Evolutionary conservation across 2,113 vertebrate species (phyloP).

Genomic region (Oplegnathus fasciatus): DNA sequence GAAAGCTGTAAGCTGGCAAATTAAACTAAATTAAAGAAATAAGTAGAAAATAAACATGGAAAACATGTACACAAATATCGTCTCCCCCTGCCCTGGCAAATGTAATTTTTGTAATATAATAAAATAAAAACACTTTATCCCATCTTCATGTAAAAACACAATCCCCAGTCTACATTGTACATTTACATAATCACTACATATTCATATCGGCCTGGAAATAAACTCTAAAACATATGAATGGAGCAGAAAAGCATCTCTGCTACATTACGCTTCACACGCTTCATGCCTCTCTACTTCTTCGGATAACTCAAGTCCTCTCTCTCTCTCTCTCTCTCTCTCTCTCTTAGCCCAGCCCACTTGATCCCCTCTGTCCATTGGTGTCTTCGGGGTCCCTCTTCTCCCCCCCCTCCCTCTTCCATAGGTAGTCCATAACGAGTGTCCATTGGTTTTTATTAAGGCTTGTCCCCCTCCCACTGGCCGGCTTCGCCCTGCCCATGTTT

Average conservation of each 20-base stretch:
- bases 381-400: conserved; percentile 79
- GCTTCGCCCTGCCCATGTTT: conserved; percentile 94
- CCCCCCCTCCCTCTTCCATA: conserved; percentile 80
- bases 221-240: conserved; percentile 35
- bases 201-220: conserved; percentile 43
- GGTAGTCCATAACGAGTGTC: conserved; percentile 95
- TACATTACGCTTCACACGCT: conserved; percentile 19
- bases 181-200: conserved; percentile 59
- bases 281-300: conserved; percentile 24
- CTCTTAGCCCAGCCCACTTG: conserved; percentile 82
- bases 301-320: conserved; percentile 25
- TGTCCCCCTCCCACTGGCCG: conserved; percentile 85
- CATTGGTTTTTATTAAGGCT: conserved; percentile 92
- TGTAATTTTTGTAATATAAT: background rate
- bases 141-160: background rate
- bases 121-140: background rate
- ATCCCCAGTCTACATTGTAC: background rate
- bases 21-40: background rate
- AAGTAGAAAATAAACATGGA: background rate
- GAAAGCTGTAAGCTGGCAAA: background rate
- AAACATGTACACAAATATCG: background rate
- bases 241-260: background rate
- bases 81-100: background rate
- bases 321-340: conserved; percentile 32
- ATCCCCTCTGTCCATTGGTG: conserved; percentile 85